Base-by-base conservation (phyloP, 2,888 invertebrate species). In the Callinectes sapidus region DNA sequence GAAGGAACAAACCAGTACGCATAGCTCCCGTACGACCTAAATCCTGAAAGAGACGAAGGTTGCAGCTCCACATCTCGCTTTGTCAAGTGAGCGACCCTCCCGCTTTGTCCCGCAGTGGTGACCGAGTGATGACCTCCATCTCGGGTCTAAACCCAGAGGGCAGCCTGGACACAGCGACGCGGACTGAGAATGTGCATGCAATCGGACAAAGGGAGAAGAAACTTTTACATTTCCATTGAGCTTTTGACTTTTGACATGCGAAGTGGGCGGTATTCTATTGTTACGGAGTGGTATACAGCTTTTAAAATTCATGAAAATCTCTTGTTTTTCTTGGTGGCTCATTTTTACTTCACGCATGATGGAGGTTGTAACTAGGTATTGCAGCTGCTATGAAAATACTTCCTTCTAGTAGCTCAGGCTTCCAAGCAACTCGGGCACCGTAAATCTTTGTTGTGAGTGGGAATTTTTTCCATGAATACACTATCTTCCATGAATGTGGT, bases 381-480 rank as follows among this genome's bases (percentile, higher is more conserved):
- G 28, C 28, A 71, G 13, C 28, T 1, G 13, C 28, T 1, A 28
- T 8, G 10, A 71, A 23, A 71, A 28, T 71, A 28, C 8, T 71
- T 71, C 71, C 71, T 28, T 28, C 0, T 48, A 48, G 71, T 28
- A 10, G 10, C n/a, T n/a, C n/a, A n/a, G n/a, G n/a, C 71, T n/a
- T 71, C 28, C n/a, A 28, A 10, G 10, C 28, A 28, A 3, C 61
- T 61, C 61, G 23, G 61, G 3, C 0, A 2, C 71, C 28, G 23
- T n/a, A 71, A 28, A 71, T 71, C 71, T n/a, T 23, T 28, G 2
- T 10, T 28, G n/a, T 10, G 71, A 28, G 71, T 13, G 5, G 61
- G 71, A 28, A 10, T 2, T 81, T 81, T 81, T 35, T 39, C 81
- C 81, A 81, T 81, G 81, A 81, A 81, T 81, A 81, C 35, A 81